These are phyloP conservation scores for Drosophila koepferae DNA, from an alignment of 2,888 invertebrate genomes.

Conservation along the genomic window DNA sequence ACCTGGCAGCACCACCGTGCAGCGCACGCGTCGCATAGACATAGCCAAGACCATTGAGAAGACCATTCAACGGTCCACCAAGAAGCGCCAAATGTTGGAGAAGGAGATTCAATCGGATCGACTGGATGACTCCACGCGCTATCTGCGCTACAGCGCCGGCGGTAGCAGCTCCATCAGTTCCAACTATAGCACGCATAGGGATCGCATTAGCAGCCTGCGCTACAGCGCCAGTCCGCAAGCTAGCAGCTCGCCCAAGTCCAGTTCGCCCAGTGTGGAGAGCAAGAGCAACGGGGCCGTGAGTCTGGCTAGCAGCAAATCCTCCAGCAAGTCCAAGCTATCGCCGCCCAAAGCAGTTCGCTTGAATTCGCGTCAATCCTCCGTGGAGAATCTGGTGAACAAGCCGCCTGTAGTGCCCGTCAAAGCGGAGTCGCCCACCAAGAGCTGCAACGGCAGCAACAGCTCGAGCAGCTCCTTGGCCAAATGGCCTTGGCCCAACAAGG, in stretches of 20 bases:
- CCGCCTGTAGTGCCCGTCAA: constrained; percentile 73
- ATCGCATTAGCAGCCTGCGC: constrained; percentile 83
- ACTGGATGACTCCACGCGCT: constrained; percentile 89
- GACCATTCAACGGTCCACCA: constrained; percentile 88
- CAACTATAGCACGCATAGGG: constrained; percentile 84
- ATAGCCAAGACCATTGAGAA: constrained; percentile 91
- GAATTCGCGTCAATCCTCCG: constrained; percentile 81
- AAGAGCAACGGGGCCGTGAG: constrained; percentile 38
- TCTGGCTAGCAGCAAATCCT: constrained; percentile 24
- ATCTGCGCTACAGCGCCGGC: constrained; percentile 87
- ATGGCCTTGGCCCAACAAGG: constrained; percentile 88
- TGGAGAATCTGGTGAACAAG: constrained; percentile 80
- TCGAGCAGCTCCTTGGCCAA: constrained; percentile 77
- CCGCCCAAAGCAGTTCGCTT: constrained; percentile 80
- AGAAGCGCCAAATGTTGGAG: constrained; percentile 87
- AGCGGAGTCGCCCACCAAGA: constrained; percentile 84
- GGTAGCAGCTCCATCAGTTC: constrained; percentile 86
- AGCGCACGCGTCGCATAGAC: constrained; percentile 89
- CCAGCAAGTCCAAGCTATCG: constrained; percentile 80
- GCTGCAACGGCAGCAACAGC: constrained; percentile 74
- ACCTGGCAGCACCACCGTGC: constrained; percentile 87
- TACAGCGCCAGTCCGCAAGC: constrained; percentile 81
- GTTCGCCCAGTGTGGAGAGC: constrained; percentile 45
- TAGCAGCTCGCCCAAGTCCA: constrained; percentile 53
- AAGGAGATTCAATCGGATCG: constrained; percentile 91